Evolutionary conservation across 1,140 invertebrate species (phyloP).

Genomic region (Holcopasites calliopsidis): DNA sequence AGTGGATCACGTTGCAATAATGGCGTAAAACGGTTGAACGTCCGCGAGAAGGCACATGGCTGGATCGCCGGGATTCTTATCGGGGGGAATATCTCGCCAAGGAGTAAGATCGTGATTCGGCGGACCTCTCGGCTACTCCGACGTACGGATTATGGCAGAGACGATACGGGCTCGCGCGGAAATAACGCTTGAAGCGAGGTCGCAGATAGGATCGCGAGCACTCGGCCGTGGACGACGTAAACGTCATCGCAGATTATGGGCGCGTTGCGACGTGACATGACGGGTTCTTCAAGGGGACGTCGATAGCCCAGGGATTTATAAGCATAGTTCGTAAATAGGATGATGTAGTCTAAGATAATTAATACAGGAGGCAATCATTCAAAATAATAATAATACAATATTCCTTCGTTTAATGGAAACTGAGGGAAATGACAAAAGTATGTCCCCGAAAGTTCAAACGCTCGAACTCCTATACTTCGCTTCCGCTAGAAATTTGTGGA

Average conservation of each 20-base stretch:
- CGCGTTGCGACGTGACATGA: conserved; percentile 1
- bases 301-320: conserved; percentile 31
- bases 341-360: too few relatives aligned
- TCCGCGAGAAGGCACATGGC: conserved; percentile 8
- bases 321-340: background rate
- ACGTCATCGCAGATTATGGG: conserved; percentile 35
- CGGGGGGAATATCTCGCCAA: conserved; percentile 34
- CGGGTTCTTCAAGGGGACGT: conserved; percentile 14
- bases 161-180: conserved; percentile 47
- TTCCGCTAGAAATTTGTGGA: too few relatives aligned
- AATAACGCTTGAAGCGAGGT: conserved; percentile 51
- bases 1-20: conserved; percentile 10
- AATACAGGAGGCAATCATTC: too few relatives aligned
- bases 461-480: too few relatives aligned
- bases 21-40: background rate
- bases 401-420: too few relatives aligned
- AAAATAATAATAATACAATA: too few relatives aligned
- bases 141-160: conserved; percentile 38
- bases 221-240: conserved; percentile 45
- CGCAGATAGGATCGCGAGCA: conserved; percentile 53
- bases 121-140: conserved; percentile 36
- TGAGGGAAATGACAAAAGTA: too few relatives aligned
- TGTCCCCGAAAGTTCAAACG: too few relatives aligned
- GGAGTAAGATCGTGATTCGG: conserved; percentile 5
- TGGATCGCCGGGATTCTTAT: conserved; percentile 35